These are phyloP conservation scores for Spodoptera litura DNA, from an alignment of 1,140 invertebrate genomes.

Conservation along the genomic window DNA sequence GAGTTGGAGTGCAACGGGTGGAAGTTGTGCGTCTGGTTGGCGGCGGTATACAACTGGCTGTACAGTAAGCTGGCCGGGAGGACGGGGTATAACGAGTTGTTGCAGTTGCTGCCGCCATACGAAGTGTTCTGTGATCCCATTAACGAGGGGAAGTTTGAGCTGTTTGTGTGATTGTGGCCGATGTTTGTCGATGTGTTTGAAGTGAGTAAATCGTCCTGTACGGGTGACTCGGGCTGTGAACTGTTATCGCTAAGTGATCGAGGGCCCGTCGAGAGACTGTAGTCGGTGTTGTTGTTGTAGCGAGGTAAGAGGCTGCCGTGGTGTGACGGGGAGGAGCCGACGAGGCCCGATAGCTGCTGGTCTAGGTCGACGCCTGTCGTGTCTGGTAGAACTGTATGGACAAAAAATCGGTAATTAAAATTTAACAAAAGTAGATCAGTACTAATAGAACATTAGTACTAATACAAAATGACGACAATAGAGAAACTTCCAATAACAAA, in stretches of 20 bases:
- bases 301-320: constrained; percentile 86
- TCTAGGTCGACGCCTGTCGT: constrained; percentile 91
- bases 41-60: constrained; percentile 92
- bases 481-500: background rate
- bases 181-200: constrained; percentile 87
- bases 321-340: constrained; percentile 87
- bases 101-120: constrained; percentile 87
- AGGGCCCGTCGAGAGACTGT: constrained; percentile 86
- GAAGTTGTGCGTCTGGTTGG: constrained; percentile 92
- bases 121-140: constrained; percentile 84
- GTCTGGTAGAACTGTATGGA: constrained; percentile 89
- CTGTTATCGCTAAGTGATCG: constrained; percentile 92
- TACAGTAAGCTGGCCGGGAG: constrained; percentile 93
- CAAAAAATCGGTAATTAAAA: constrained; percentile 49
- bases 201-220: constrained; percentile 91
- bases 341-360: constrained; percentile 91
- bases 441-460: background rate
- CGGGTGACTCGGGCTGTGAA: constrained; percentile 93
- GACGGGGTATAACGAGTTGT: constrained; percentile 90
- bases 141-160: constrained; percentile 88
- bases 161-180: constrained; percentile 88
- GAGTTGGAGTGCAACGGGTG: constrained; percentile 89
- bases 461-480: too few species aligned
- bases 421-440: too few species aligned
- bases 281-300: constrained; percentile 86